Base-by-base conservation (phyloP, 2,888 invertebrate genomes). In the Parapristionchus giblindavisi region DNA sequence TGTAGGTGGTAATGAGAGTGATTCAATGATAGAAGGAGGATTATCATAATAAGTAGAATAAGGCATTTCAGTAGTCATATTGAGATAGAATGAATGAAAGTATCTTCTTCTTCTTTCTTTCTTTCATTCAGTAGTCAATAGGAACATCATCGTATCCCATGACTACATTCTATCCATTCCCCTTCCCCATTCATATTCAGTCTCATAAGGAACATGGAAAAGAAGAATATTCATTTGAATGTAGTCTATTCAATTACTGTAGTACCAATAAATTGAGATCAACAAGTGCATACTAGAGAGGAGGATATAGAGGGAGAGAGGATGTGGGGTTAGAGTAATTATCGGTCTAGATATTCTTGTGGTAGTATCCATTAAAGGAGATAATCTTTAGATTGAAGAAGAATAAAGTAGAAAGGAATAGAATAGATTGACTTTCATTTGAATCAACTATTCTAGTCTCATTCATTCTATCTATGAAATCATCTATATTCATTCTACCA, bases 41-140 rank as follows among this genome's bases (percentile, higher is more conserved):
- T 72, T 72, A 29, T 72, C 34, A 48, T 72, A 72, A 24, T 63
- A 38, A 29, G 63, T 21, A 14, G 63, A 63, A 29, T 63, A 63
- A 24, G 66, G 52, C 38, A 51, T 32, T n/a, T 66, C 36, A 29
- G 40, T 34, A 4, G 51, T 17, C 66, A 66, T 66, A 14, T 21
- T n/a, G n/a, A 24, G 58, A 8, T 17, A 32, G 58, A 58, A 1
- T 43, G 32, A 14, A 61, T 17, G n/a, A 48, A 48, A 48, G 65
- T 24, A 34, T 24, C 43, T 63, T 63, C 29, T 43, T 14, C 11
- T 43, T 17, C 11, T 43, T 14, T 43, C 43, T 14, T 17, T 14
- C 43, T 17, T 43, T 43, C 43, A 14, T 63, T 24, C 27, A 27
- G 66, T 66, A 51, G 29, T 36, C 51, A 66, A 32, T 11, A 52